Conservation (phyloP, 2,797 vertebrate genomes). For the Coranthus polyacanthus region DNA sequence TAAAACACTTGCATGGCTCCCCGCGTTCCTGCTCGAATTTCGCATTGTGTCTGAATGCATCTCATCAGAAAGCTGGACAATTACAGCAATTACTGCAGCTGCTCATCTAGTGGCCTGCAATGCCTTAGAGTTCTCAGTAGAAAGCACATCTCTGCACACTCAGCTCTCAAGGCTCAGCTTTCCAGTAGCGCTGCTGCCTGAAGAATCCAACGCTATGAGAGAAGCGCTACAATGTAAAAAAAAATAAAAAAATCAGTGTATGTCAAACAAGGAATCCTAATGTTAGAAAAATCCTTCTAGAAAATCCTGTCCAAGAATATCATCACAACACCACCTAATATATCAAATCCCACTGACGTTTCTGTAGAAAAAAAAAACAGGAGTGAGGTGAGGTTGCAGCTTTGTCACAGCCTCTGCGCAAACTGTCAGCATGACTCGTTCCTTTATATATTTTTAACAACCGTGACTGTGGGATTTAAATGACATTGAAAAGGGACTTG, state of each 20-base stretch:
- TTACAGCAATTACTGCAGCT: slow-evolving; percentile 73
- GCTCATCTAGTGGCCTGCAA: slow-evolving; percentile 49
- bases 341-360: background rate
- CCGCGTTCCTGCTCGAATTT: slow-evolving; percentile 47
- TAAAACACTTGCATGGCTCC: slow-evolving; percentile 41
- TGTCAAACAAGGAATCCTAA: background rate
- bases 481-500: slow-evolving; percentile 25
- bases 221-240: background rate
- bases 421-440: slow-evolving; percentile 29
- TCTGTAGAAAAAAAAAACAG: background rate
- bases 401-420: slow-evolving; percentile 18
- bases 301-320: slow-evolving; percentile 9
- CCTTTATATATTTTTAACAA: slow-evolving; percentile 11
- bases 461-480: slow-evolving; percentile 18
- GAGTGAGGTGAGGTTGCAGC: slow-evolving; percentile 13
- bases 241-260: background rate
- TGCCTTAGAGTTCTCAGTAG: slow-evolving; percentile 34
- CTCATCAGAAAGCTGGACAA: slow-evolving; percentile 61
- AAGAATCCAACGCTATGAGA: slow-evolving; percentile 10
- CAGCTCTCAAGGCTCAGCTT: slow-evolving; percentile 17
- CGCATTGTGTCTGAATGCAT: slow-evolving; percentile 56
- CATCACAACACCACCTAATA: background rate
- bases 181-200: slow-evolving; percentile 11
- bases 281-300: background rate
- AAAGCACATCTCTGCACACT: slow-evolving; percentile 32